A percentile compares a stretch with the other conserved stretches of the same genome.
Conservation (phyloP, 2,888 invertebrate genomes). For the Elegia similella region DNA sequence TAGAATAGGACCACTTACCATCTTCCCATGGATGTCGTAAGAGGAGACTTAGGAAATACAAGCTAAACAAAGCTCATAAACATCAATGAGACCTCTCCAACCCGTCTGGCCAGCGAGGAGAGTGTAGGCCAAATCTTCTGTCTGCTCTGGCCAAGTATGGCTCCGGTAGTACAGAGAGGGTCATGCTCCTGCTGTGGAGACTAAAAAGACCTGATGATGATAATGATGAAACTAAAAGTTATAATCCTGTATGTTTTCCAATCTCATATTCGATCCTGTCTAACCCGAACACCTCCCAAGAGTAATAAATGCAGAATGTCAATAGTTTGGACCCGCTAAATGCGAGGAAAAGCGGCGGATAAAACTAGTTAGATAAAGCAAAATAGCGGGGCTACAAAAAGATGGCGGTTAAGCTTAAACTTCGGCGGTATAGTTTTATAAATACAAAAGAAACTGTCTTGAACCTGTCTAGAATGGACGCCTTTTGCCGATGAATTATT, state of each 20-base stretch:
- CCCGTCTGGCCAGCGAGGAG: too few species aligned
- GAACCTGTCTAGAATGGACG: neutral
- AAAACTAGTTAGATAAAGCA: neutral
- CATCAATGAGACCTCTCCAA: too few species aligned
- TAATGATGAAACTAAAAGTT: neutral
- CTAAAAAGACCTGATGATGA: too few species aligned
- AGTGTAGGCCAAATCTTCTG: too few species aligned
- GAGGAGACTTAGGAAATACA: too few species aligned
- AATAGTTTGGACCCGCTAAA: neutral
- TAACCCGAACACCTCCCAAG: neutral
- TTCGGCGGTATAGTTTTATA: neutral
- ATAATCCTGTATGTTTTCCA: neutral
- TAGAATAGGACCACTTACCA: too few species aligned
- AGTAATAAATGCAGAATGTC: neutral
- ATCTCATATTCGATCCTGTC: neutral
- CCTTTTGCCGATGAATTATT: neutral
- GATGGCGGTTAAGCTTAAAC: neutral
- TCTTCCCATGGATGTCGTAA: too few species aligned
- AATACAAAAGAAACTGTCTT: slow-evolving; percentile 5
- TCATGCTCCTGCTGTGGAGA: too few species aligned
- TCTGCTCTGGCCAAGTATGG: too few species aligned
- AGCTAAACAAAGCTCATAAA: too few species aligned
- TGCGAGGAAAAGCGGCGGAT: neutral
- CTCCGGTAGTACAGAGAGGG: too few species aligned
- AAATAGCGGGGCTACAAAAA: neutral